These are phyloP conservation scores for Pogonomyrmex californicus DNA, from an alignment of 1,140 invertebrate genomes.

Conservation along the genomic window DNA sequence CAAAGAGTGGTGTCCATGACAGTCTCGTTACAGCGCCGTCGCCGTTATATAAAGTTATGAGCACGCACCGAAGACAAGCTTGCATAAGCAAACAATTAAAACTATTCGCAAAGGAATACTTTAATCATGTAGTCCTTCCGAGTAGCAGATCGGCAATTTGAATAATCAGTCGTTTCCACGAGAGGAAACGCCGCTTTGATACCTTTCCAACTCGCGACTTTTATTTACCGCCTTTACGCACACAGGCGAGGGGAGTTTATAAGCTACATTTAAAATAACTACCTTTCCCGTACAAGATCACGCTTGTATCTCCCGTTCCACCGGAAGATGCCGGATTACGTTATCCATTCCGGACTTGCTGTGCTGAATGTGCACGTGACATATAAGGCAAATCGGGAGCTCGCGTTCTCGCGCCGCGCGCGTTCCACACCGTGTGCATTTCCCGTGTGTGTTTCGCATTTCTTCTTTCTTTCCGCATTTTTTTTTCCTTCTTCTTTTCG, in stretches of 20 bases:
- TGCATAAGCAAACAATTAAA: constrained; percentile 7
- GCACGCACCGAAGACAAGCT: not conserved
- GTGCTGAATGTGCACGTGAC: not conserved
- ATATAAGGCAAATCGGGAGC: constrained; percentile 36
- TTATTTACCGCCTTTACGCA: not conserved
- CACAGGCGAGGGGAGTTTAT: not conserved
- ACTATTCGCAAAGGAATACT: not conserved
- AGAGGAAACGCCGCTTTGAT: not conserved
- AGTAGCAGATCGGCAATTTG: not conserved
- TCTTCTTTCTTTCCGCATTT: not conserved
- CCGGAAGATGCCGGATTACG: constrained; percentile 17
- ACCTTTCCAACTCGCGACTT: not conserved
- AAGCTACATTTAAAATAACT: constrained; percentile 34
- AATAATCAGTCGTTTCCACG: not conserved
- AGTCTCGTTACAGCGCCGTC: not conserved
- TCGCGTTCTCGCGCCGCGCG: constrained; percentile 4
- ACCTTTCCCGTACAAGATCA: constrained; percentile 24
- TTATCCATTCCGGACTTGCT: constrained; percentile 3
- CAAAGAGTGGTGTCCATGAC: constrained; percentile 36
- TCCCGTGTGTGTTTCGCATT: not conserved
- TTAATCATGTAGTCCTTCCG: not conserved
- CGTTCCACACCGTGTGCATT: not conserved
- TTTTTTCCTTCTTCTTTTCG: constrained; percentile 14
- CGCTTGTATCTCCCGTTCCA: constrained; percentile 1
- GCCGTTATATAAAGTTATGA: constrained; percentile 4